Conservation (phyloP, 2,797 vertebrate genomes). For the Etheostoma nigrum region DNA sequence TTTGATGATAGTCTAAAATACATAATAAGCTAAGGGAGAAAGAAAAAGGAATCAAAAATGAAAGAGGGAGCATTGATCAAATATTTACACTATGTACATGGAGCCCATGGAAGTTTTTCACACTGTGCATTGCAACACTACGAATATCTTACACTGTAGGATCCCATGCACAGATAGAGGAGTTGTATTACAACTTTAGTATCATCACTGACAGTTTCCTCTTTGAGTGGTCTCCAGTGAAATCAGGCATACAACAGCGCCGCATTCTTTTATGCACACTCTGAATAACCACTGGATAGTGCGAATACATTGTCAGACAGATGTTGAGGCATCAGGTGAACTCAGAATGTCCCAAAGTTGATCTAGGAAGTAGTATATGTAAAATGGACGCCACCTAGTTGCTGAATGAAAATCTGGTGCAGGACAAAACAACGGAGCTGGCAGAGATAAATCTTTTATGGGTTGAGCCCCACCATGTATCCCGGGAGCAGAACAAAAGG, state of each 20-base stretch:
- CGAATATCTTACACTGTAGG: neutral
- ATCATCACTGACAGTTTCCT: constrained; percentile 37
- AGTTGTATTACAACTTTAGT: constrained; percentile 42
- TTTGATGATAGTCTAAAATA: constrained; percentile 27
- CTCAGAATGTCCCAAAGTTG: constrained; percentile 10
- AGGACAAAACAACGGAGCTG: constrained; percentile 11
- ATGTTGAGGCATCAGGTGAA: constrained; percentile 9
- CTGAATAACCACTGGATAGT: constrained; percentile 24
- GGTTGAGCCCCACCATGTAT: neutral
- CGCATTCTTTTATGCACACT: constrained; percentile 4
- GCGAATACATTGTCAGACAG: constrained; percentile 23
- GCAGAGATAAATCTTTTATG: constrained; percentile 16
- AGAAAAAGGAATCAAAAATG: constrained; percentile 30
- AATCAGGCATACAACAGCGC: neutral
- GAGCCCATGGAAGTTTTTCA: constrained; percentile 10
- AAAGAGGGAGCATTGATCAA: constrained; percentile 18
- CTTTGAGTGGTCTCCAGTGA: constrained; percentile 32
- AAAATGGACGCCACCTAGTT: constrained; percentile 9
- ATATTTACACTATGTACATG: constrained; percentile 25
- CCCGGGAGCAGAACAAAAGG: constrained; percentile 12
- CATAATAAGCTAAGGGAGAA: constrained; percentile 36
- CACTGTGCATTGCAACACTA: neutral
- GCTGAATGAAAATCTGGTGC: constrained; percentile 10
- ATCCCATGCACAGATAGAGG: constrained; percentile 17
- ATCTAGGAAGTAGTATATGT: constrained; percentile 5